Conservation (phyloP, 2,797 vertebrate genomes). For the Lateolabrax maculatus region DNA sequence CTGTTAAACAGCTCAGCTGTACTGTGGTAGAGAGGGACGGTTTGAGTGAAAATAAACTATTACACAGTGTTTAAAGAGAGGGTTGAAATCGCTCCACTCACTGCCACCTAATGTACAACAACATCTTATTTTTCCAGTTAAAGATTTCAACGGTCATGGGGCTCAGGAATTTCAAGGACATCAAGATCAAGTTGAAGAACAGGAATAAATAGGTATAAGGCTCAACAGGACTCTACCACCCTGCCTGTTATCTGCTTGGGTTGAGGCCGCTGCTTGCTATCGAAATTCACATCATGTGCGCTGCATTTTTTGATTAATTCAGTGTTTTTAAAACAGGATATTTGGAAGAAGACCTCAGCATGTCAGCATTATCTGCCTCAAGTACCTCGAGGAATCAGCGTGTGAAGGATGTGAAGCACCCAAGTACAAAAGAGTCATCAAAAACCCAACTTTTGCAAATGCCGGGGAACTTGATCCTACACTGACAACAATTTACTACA, state of each 20-base stretch:
- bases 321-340: not conserved
- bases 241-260: not conserved
- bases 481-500: not conserved
- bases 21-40: not conserved
- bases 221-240: not conserved
- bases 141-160: not conserved
- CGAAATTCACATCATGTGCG: not conserved
- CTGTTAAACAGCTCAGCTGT: constrained; percentile 27
- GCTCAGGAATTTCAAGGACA: not conserved
- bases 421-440: not conserved
- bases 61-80: not conserved
- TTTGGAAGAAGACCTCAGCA: not conserved
- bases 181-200: not conserved
- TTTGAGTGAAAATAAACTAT: constrained; percentile 13
- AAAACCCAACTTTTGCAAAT: not conserved
- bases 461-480: not conserved
- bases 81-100: constrained; percentile 4
- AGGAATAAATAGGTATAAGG: not conserved
- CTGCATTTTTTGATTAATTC: not conserved
- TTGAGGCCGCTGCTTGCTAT: not conserved
- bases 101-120: not conserved
- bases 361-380: not conserved
- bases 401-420: not conserved
- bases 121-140: not conserved
- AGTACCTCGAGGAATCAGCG: not conserved